These are phyloP conservation scores for Xestia rhomboidea DNA, from an alignment of 2,888 invertebrate genomes.

Conservation along the genomic window DNA sequence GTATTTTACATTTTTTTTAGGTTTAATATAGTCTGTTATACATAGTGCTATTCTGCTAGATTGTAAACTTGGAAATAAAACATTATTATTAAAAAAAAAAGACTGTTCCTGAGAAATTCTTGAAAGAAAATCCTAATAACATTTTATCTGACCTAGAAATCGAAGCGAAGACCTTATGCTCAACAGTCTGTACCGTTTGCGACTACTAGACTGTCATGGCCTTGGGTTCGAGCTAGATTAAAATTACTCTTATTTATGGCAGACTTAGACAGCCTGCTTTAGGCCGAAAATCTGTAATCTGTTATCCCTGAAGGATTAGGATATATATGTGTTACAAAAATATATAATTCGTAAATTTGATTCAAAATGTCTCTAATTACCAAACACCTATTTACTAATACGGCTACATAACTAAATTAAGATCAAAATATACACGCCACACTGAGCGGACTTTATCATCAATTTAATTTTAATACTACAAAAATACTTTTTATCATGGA, in stretches of 20 bases:
- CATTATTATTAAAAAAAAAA: too few relatives aligned
- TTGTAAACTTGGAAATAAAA: too few relatives aligned
- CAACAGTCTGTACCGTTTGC: not conserved
- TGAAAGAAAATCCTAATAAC: not conserved
- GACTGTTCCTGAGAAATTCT: not conserved
- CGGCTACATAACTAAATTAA: slow-evolving; percentile 58
- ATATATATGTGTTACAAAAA: not conserved
- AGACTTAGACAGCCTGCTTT: not conserved
- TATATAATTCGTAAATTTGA: not conserved
- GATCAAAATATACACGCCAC: slow-evolving; percentile 61
- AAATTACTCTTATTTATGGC: not conserved
- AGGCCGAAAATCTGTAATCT: not conserved
- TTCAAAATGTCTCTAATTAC: slow-evolving; percentile 54
- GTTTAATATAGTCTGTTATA: too few relatives aligned
- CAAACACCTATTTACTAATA: slow-evolving; percentile 53
- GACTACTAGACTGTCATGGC: not conserved
- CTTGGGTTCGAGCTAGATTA: not conserved
- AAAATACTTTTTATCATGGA: slow-evolving; percentile 69
- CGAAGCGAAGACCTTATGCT: not conserved
- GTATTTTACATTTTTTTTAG: too few relatives aligned
- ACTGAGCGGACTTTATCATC: slow-evolving; percentile 35
- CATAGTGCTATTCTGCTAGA: too few relatives aligned
- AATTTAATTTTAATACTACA: slow-evolving; percentile 66
- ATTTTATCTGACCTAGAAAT: not conserved
- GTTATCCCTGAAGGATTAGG: too few relatives aligned